Evolutionary conservation across 2,797 vertebrate genomes (phyloP), one percentile per base, ranked within the genome.

Genomic region (Oryzias sinensis): DNA sequence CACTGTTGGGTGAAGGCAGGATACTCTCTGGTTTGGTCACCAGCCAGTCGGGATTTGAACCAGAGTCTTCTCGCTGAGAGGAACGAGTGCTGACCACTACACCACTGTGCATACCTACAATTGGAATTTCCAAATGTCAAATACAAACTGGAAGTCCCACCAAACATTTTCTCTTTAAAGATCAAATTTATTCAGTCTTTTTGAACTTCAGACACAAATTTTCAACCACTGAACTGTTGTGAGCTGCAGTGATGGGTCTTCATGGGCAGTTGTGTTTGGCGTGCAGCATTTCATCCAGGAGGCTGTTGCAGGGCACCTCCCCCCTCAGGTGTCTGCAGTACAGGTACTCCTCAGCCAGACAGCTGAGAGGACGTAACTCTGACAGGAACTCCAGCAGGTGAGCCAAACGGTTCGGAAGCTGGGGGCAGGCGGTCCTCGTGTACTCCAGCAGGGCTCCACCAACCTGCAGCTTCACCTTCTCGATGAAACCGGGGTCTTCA

Each of bases 241-340:
- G 8, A 9, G 11, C 18, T 18, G 5, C 56, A 3, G 24, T 24
- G 24, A 7, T 8, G 4, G 14, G 22, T 22, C 3, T 51, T 82
- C 51, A 76, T 6, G 66, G 6, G 25, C 88, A 94, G 80, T 90
- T 90, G 86, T 87, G 82, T 82, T 94, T 98, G 81, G 95, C 94
- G 0, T 96, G 94, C 33, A 98, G 92, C 96, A 98, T 97, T 88
- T 98, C 96, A 0, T 93, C 92, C 72, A 98, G 94, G 72, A 98
- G 91, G 89, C 92, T 98, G 93, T 96, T 96, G 74, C 93, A 92
- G 20, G 94, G 95, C 70, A 96, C 91, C 71, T 96, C 95, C 1
- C 93, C 93, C 4, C 90, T 92, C 74, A 96, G 90, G 85, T 98
- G 93, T 74, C 93, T 95, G 86, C 92, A 91, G 86, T 93, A 93